A percentile compares a stretch with the other conserved stretches of the same genome.
Evolutionary conservation across 2,797 vertebrate species (phyloP).

Genomic region (Lepidocolaptes lacrymiger): DNA sequence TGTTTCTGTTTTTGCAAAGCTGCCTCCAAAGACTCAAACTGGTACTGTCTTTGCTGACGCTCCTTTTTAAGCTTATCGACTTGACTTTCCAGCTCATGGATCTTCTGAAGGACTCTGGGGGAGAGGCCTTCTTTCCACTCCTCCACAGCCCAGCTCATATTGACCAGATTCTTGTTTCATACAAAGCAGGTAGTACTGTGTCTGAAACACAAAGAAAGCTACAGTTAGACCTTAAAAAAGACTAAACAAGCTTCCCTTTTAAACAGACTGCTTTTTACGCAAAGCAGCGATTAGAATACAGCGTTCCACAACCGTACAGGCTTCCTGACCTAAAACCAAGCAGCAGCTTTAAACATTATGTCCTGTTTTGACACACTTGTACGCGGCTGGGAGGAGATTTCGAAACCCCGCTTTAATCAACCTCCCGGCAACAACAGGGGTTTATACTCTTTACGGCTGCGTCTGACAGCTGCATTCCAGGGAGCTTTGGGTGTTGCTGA

Average conservation of each 20-base stretch:
- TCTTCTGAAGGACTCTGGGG: conserved; percentile 88
- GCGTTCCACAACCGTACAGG: accelerated
- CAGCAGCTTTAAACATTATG: background rate
- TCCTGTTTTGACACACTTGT: background rate
- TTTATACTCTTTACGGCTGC: background rate
- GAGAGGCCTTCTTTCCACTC: conserved; percentile 95
- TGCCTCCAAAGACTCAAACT: conserved; percentile 89
- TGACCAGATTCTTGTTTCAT: background rate
- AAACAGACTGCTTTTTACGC: background rate
- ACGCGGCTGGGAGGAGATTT: background rate
- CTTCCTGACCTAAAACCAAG: background rate
- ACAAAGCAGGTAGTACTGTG: background rate
- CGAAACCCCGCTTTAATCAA: background rate
- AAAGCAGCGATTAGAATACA: background rate
- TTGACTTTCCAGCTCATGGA: conserved; percentile 90
- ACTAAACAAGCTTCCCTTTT: background rate
- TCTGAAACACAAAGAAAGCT: background rate
- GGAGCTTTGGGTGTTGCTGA: background rate
- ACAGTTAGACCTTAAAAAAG: background rate
- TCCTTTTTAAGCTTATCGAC: conserved; percentile 92
- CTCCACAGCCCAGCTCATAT: conserved; percentile 93
- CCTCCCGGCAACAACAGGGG: background rate
- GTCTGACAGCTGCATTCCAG: background rate
- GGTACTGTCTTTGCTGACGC: conserved; percentile 88
- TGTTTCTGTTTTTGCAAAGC: conserved; percentile 92